Base-by-base conservation (phyloP, 1,140 invertebrate genomes). In the Dendroctonus ponderosae region DNA sequence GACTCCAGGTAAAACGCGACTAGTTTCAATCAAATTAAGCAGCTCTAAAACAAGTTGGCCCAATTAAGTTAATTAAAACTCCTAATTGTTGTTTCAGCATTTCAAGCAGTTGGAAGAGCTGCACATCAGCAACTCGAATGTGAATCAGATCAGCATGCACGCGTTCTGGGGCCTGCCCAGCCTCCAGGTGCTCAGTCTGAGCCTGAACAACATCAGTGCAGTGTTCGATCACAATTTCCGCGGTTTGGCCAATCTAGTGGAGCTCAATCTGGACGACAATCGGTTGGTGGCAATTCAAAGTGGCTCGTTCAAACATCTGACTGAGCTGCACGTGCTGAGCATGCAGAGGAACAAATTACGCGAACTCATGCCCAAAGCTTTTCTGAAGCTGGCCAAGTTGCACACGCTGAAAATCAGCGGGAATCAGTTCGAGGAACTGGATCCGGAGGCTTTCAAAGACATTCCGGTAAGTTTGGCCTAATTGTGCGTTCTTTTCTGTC, bases 261-360 rank as follows among this genome's bases (percentile, higher is more conserved):
- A 94, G 75, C 82, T 96, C 3, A 93, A 94, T 77, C 80, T 97
- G 40, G 91, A 94, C 74, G 85, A 91, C 76, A 96, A 96, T 77
- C 80, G 85, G 68, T 86, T 88, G 62, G 78, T 82, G 79, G 81
- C 81, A 79, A 89, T 86, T 86, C 88, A 80, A 7, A 90, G 85
- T 68, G 89, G 87, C 56, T 86, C 85, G n/a, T 93, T 93, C 79
- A 82, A 85, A 57, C 83, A 91, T 79, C 80, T 92, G 61, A 84
- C 82, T 54, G 85, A 90, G 69, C 79, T 93, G 69, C 83, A 81
- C 69, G 83, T 83, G 42, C 80, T 93, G 68, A 85, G 84, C 66
- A 79, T 93, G 70, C 82, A 86, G 46, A 79, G 85, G 64, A 93
- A 93, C 79, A 79, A 84, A 74, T 84, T 92, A 58, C 80, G 82